Base-by-base conservation (phyloP, 2,113 vertebrate genomes). In the Sterrhoptilus dennistouni region DNA sequence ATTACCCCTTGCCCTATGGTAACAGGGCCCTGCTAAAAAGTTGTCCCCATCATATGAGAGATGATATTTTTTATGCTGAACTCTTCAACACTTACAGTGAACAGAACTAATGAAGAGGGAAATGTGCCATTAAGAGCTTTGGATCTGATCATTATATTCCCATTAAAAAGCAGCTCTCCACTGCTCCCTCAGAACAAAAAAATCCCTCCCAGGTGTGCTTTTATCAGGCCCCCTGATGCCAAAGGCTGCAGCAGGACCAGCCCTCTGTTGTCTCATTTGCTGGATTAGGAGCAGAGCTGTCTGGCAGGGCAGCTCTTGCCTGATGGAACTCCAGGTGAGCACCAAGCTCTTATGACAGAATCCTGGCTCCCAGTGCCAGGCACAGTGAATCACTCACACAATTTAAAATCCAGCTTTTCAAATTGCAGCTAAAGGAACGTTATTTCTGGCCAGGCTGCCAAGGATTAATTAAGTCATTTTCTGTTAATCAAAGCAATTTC, bases 401-500 rank as follows among this genome's bases (percentile, higher is more conserved):
- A 57, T 76, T 76, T 77, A 57, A 93, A 91, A 90, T 21, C 5
- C 50, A 84, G 49, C 54, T 85, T 91, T 89, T 61, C 3, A 76
- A 80, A 83, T 53, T 0, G 0, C 61, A 61, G 49, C 61, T 69
- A 54, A 82, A 88, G 70, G 36, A 76, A 42, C 5, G 1, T 81
- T 89, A 65, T 87, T 87, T 89, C 93, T 94, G 63, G 69, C 57
- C 35, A 29, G 16, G 53, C 66, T 91, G 84, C 44, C 85, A 94
- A 69, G 71, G 56, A 35, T 59, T 94, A 85, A 54, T 91, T 85
- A 85, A 75, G 54, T 59, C 52, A 80, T 87, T 76, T 66, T 79
- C 78, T 87, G 54, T 50, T 93, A 87, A 90, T 85, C 78, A 91
- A 44, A 93, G 89, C 66, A 35, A 83, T 95, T 93, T 77, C 71